Conservation (phyloP, 2,113 vertebrate genomes). For the Epinephelus fuscoguttatus region DNA sequence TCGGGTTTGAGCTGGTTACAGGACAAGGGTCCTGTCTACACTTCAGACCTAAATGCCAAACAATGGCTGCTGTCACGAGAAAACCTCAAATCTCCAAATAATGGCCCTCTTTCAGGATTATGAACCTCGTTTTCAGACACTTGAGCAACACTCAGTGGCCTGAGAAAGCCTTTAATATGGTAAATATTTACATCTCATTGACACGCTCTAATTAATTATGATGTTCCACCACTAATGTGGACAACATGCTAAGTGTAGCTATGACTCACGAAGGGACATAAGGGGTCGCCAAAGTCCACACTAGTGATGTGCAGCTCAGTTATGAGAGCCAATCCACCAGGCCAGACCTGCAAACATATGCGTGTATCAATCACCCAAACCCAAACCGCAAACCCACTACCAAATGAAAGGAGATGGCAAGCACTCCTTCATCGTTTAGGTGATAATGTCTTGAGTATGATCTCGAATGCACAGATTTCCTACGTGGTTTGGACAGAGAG, state of each 20-base stretch:
- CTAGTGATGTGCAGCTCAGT: no score
- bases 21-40: slow-evolving; percentile 42
- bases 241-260: background rate
- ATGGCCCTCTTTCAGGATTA: slow-evolving; percentile 31
- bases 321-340: no score
- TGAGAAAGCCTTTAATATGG: background rate
- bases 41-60: slow-evolving; percentile 24
- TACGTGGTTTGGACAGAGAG: no score
- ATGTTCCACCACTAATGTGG: background rate
- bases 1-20: slow-evolving; percentile 20
- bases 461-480: no score
- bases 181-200: background rate
- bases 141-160: background rate
- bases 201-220: background rate
- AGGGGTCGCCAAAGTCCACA: background rate
- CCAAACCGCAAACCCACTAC: no score
- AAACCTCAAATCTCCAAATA: slow-evolving; percentile 44
- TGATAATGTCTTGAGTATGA: no score
- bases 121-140: slow-evolving; percentile 22
- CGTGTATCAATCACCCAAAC: no score
- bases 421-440: no score
- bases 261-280: background rate
- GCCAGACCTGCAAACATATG: no score
- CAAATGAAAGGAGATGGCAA: no score
- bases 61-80: slow-evolving; percentile 52